Conservation (phyloP, 2,113 vertebrate genomes). For the Dromaius novaehollandiae region DNA sequence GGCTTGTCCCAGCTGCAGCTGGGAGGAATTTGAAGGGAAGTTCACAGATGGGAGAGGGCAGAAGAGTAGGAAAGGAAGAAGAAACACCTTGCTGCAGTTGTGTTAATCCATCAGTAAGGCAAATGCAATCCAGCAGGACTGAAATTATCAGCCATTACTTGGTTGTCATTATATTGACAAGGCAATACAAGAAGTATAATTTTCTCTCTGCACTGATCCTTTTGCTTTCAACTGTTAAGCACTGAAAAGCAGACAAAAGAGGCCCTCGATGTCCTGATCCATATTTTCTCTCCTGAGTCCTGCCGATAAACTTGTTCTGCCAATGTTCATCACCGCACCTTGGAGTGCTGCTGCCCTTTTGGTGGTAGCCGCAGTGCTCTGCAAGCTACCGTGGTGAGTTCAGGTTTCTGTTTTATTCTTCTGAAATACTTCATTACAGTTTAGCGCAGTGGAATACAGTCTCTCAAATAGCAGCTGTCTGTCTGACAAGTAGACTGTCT, state of each 20-base stretch:
- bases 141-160: background rate
- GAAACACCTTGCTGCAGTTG: background rate
- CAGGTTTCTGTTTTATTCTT: background rate
- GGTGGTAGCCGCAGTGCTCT: background rate
- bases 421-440: background rate
- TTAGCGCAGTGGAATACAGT: background rate
- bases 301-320: background rate
- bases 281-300: background rate
- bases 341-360: background rate
- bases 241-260: background rate
- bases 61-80: background rate
- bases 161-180: background rate
- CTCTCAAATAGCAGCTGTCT: background rate
- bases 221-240: background rate
- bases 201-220: background rate
- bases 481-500: background rate
- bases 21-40: background rate
- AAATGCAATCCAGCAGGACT: background rate
- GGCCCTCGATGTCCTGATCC: background rate
- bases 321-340: background rate
- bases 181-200: background rate
- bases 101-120: background rate
- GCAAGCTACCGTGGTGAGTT: background rate
- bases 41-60: background rate
- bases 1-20: background rate